These are phyloP conservation scores for Saccopteryx leptura DNA, from an alignment of 2,113 vertebrate species.

Conservation along the genomic window DNA sequence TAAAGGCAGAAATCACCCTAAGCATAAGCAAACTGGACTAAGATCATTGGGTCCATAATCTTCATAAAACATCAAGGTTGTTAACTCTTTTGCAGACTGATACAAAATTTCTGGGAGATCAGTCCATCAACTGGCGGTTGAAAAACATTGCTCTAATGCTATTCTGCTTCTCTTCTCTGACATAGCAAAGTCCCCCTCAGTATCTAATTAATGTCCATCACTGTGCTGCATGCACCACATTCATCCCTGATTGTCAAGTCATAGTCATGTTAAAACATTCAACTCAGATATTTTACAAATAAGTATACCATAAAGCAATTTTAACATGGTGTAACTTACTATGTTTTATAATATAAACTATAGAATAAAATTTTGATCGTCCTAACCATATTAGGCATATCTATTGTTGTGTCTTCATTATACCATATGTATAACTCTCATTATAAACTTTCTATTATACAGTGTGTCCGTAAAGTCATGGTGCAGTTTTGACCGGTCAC, in stretches of 20 bases:
- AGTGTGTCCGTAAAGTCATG: too few species aligned
- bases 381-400: background rate
- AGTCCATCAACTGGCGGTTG: too few species aligned
- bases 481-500: too few species aligned
- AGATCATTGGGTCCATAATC: too few species aligned
- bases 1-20: too few species aligned
- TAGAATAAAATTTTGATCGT: background rate
- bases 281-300: background rate
- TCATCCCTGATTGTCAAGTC: background rate
- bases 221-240: rapidly evolving
- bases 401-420: background rate
- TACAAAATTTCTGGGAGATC: too few species aligned
- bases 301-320: background rate
- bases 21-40: too few species aligned
- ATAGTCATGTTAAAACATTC: background rate
- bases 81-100: too few species aligned
- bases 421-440: background rate
- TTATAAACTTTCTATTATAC: background rate
- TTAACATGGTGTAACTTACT: background rate
- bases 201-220: background rate
- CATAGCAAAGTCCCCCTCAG: background rate
- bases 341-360: background rate
- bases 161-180: background rate
- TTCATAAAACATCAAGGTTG: too few species aligned
- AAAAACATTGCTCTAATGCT: background rate